Conservation (phyloP, 2,797 vertebrate species). For the Acridotheres tristis region DNA sequence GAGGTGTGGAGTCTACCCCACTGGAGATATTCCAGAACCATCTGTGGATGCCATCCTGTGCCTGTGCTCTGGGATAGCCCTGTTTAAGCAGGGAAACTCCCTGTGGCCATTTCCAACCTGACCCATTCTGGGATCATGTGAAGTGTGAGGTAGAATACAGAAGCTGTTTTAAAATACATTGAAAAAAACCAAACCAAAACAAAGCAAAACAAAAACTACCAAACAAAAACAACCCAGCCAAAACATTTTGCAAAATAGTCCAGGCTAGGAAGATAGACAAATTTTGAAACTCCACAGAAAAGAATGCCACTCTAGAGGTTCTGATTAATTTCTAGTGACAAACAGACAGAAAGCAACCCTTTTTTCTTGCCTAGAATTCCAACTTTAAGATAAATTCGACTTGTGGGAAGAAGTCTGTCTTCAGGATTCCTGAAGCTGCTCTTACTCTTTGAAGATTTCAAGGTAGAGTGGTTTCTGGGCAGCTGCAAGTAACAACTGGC, state of each 20-base stretch:
- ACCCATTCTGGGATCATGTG: background rate
- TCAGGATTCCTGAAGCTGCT: background rate
- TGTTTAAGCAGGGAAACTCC: background rate
- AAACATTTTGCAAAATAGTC: background rate
- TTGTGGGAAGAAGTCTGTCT: background rate
- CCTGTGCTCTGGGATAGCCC: background rate
- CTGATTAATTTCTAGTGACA: background rate
- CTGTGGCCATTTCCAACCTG: background rate
- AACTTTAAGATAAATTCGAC: background rate
- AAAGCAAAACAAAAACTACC: background rate
- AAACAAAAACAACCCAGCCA: background rate
- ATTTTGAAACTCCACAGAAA: background rate
- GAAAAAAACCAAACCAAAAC: background rate
- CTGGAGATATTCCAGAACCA: background rate
- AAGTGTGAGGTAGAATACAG: background rate
- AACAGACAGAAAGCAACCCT: rapidly evolving
- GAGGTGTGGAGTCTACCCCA: rapidly evolving
- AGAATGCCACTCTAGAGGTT: background rate
- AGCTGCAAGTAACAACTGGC: background rate
- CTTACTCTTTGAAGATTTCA: background rate
- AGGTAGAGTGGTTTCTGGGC: background rate
- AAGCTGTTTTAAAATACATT: background rate
- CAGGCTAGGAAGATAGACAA: background rate
- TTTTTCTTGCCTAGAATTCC: background rate
- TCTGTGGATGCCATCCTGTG: background rate